Evolutionary conservation across 2,888 invertebrate genomes (phyloP), one percentile per base, ranked within the genome.

Genomic region (Fabriciana adippe): DNA sequence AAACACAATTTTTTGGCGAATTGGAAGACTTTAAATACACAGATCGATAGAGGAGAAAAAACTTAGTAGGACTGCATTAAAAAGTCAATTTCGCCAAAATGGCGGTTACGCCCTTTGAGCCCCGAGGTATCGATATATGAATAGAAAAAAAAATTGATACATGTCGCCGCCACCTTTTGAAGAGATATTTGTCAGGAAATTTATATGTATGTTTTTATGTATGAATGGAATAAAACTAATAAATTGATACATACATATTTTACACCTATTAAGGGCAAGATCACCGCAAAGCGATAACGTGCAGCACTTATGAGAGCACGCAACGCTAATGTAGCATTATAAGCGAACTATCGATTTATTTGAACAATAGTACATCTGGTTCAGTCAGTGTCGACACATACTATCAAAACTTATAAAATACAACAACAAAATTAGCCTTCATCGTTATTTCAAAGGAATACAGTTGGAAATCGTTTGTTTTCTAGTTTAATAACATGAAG

Each of bases 281-380:
- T 41, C 68, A 70, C 67, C 67, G 65, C 70, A 68, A 68, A 68
- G 51, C 57, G 67, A 64, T 64, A 55, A 55, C 66, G 64, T 55
- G 67, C 54, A 51, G 53, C 66, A 66, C 55, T 60, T 26, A 64
- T 14, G 59, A 59, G 48, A 13, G 50, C 64, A 66, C 66, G 61
- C 61, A 69, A 64, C 54, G 48, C 54, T 66, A 68, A 68, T 61
- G 68, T 53, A 53, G 60, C 65, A 68, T 68, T 70, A 68, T 68
- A 68, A 54, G 55, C 60, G 47, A 72, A 70, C 72, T 72, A 74
- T 74, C 73, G 69, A 73, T 73, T 72, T 68, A 72, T 66, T 68
- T 63, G 68, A 67, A 72, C 72, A 72, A 72, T 72, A 66, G 68
- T 62, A 61, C 69, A 75, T 74, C 71, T 73, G 64, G 73, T 72